Base-by-base conservation (phyloP, 2,888 invertebrate genomes). In the Smittia sp. region DNA sequence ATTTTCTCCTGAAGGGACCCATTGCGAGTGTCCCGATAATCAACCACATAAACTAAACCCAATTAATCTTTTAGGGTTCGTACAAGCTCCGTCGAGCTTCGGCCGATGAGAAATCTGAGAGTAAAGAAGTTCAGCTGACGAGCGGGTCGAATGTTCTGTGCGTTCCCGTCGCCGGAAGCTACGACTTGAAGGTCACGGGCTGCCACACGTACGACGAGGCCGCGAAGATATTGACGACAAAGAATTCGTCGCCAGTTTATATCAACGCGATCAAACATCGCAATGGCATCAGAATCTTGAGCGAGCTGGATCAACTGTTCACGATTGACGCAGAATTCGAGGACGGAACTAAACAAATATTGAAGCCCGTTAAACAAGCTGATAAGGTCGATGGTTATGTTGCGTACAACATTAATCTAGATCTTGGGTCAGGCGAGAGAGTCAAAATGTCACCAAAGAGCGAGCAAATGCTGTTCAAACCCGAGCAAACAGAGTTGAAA, bases 101-200 rank as follows among this genome's bases (percentile, higher is more conserved):
- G 0, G 83, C 82, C 74, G 77, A 62, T 18, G 38, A 38, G 1
- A 41, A 24, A 39, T n/a, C 25, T 24, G 32, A 73, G 54, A 38
- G 39, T 24, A 80, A 79, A 73, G 75, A 77, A 75, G 74, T 87
- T 41, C 32, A 82, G 2, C 80, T 92, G 66, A 83, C 84, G 0
- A 86, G 86, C 65, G 94, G 94, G 0, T 84, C 85, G 18, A 90
- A 90, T 74, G 84, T 86, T 46, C 87, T 90, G 77, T 97, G 97
- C 80, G 86, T 96, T 58, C 85, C 89, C 1, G 84, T 85, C 76
- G 85, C 89, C 0, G 91, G 89, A 1, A 80, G 80, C 63, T 94
- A 93, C 80, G 83, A 85, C 73, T 88, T 95, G 70, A 84, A 85
- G 3, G 88, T 95, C 2, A 86, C 86, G 75, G 90, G 94, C 66